A percentile compares a stretch with the other conserved stretches of the same genome.
phyloP scores from a whole-genome alignment of 2,888 invertebrate genomes.

The Dicranocentrus wangi region DNA sequence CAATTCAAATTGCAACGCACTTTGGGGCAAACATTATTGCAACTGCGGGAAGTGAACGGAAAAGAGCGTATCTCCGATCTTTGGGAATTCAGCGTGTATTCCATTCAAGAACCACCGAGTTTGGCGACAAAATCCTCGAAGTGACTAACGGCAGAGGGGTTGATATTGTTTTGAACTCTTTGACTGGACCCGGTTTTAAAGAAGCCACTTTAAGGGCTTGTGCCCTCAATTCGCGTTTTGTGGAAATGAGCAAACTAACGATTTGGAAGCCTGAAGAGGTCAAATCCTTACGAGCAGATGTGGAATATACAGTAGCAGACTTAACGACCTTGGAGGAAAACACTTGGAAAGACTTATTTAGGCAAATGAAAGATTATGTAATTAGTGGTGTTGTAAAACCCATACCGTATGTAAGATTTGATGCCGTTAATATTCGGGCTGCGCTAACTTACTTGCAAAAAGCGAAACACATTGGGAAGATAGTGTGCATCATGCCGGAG shows the following conservation, averaged over 20 bases:
- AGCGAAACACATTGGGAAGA: constrained; percentile 64
- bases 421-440: constrained; percentile 23
- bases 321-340: not conserved
- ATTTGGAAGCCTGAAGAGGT: constrained; percentile 52
- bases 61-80: constrained; percentile 37
- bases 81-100: constrained; percentile 54
- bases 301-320: constrained; percentile 44
- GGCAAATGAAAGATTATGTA: not conserved
- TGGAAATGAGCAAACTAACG: constrained; percentile 61
- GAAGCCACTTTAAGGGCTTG: constrained; percentile 44
- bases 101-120: constrained; percentile 55
- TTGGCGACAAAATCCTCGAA: constrained; percentile 30
- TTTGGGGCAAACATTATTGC: constrained; percentile 44
- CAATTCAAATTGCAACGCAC: constrained; percentile 48
- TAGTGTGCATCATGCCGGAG: constrained; percentile 45
- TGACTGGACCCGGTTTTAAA: constrained; percentile 58
- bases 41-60: constrained; percentile 59
- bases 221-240: constrained; percentile 33
- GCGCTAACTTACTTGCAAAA: constrained; percentile 54
- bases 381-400: not conserved
- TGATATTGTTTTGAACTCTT: constrained; percentile 55
- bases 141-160: constrained; percentile 38
- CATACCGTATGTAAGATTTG: constrained; percentile 41
- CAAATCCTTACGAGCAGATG: constrained; percentile 30
- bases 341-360: not conserved